Evolutionary conservation across 2,888 invertebrate genomes (phyloP), one percentile per base, ranked within the genome.

Genomic region (Harpagoxenus sublaevis): DNA sequence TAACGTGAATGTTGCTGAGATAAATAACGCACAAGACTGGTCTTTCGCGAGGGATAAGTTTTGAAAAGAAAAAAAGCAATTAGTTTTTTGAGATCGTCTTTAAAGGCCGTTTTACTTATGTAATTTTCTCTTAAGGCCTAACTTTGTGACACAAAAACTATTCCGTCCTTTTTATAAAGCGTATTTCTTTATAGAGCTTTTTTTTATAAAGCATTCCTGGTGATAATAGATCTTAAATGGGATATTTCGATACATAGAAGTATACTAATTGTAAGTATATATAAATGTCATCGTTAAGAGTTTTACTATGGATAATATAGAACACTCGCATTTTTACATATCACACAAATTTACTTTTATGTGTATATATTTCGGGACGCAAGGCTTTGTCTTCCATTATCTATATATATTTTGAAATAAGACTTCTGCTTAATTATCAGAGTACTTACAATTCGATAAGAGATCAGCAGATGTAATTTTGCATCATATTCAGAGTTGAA

Each of bases 221-320:
- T 90, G 90, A 90, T 90, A 90, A 90, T 90, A 89, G 89, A 87
- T 77, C 84, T 83, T 81, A 87, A 86, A 86, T 83, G 84, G 83
- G 84, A 85, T 88, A 84, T 85, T 74, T 87, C 65, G 62, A 75
- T 71, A 71, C 88, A 60, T 90, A 86, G 78, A 65, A 85, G 77
- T 55, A 55, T 84, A 86, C 48, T 82, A 23, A 23, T 23, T 23
- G 23, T 23, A 75, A 84, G 89, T 86, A 84, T 68, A 87, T 53
- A 65, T 65, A 84, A 86, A 84, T 87, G 84, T 85, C 75, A 85
- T 55, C 12, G 39, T 73, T 83, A 83, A 78, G 45, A 63, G 42
- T 55, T 48, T 62, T 71, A 31, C 51, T 45, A 55, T 45, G 39
- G 18, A n/a, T 39, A 65, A 75, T 68, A 62, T n/a, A 53, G 18